These are phyloP conservation scores for Turdus rufiventris DNA, from an alignment of 2,113 vertebrate species.

Conservation along the genomic window DNA sequence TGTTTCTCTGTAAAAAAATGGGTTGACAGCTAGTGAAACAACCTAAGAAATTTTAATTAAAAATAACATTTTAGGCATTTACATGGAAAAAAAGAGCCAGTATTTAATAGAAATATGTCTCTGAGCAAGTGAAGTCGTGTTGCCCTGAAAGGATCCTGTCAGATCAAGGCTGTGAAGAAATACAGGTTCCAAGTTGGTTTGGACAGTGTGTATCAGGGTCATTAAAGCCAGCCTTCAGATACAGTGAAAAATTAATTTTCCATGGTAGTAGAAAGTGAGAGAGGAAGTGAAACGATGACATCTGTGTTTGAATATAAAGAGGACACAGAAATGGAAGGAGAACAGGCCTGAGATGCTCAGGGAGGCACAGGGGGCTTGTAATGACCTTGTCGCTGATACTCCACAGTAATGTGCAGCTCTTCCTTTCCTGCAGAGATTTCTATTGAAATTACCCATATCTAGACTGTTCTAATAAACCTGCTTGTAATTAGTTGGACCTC, in stretches of 20 bases:
- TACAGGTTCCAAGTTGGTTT: not conserved
- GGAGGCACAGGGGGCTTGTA: constrained; percentile 36
- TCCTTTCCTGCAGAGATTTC: constrained; percentile 20
- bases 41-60: not conserved
- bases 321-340: not conserved
- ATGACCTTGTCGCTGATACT: constrained; percentile 6
- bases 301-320: constrained; percentile 25
- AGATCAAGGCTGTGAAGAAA: not conserved
- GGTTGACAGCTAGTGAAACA: not conserved
- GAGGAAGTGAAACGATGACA: not conserved
- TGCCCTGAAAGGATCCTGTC: not conserved
- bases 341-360: not conserved
- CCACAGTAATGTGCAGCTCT: not conserved
- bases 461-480: not conserved
- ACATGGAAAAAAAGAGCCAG: not conserved
- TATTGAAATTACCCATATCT: not conserved
- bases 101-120: not conserved
- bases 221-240: not conserved
- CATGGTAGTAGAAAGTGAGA: not conserved
- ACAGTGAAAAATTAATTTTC: constrained; percentile 17
- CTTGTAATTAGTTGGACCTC: not conserved
- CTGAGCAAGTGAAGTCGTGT: not conserved
- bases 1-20: not conserved
- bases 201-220: not conserved
- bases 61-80: not conserved